These are phyloP conservation scores for Nephrocerus scutellatus DNA, from an alignment of 2,888 invertebrate species.

Conservation along the genomic window DNA sequence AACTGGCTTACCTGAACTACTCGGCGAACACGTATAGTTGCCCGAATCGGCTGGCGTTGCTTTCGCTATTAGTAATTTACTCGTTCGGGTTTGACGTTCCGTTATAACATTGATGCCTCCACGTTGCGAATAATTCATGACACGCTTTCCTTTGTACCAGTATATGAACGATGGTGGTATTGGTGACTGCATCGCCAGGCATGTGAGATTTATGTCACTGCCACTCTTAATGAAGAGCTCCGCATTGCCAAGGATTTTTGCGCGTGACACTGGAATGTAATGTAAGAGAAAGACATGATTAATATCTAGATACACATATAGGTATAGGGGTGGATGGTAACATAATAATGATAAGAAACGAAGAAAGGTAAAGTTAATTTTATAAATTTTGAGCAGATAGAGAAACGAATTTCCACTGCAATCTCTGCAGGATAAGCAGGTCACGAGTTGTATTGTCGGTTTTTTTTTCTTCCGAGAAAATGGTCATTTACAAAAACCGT, in stretches of 20 bases:
- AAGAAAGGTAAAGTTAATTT: no score
- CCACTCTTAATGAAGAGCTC: conserved; percentile 86
- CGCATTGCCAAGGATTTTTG: conserved; percentile 79
- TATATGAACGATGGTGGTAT: conserved; percentile 67
- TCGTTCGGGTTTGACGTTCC: conserved; percentile 78
- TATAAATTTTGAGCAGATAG: no score
- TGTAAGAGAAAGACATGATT: conserved; percentile 9
- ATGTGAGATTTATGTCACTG: conserved; percentile 88
- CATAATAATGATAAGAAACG: conserved; percentile 14
- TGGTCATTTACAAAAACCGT: no score
- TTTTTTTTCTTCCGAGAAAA: no score
- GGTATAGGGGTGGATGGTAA: conserved; percentile 9
- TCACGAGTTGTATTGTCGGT: no score
- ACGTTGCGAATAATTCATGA: conserved; percentile 80
- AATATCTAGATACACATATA: conserved; percentile 7
- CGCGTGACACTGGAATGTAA: conserved; percentile 68
- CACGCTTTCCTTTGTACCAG: conserved; percentile 78
- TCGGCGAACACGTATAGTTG: conserved; percentile 82
- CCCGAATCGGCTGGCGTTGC: conserved; percentile 79
- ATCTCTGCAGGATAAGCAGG: no score
- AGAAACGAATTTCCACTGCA: no score
- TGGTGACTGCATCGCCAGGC: conserved; percentile 71
- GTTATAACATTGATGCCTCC: conserved; percentile 86
- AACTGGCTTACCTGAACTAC: conserved; percentile 61
- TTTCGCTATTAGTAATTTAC: conserved; percentile 78